Evolutionary conservation across 2,888 invertebrate genomes (phyloP).

Genomic region (Sarcophaga carnaria): DNA sequence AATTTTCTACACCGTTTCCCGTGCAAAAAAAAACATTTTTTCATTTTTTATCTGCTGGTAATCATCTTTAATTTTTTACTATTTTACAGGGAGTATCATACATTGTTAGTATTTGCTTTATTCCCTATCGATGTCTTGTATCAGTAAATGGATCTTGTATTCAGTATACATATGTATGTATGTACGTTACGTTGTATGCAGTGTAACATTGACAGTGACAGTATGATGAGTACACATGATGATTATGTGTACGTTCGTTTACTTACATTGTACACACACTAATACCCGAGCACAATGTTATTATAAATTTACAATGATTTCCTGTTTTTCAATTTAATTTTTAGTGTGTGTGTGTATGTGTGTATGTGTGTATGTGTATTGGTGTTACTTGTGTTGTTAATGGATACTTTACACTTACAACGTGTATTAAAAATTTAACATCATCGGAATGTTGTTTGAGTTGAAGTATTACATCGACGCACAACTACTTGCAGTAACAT

Average conservation of each 20-base stretch:
- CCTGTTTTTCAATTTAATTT: not conserved
- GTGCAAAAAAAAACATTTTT: not conserved
- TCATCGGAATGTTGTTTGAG: slow-evolving; percentile 37
- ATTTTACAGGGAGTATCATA: no score
- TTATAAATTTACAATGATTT: not conserved
- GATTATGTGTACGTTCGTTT: no score
- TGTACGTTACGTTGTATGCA: no score
- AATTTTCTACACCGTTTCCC: slow-evolving; percentile 31
- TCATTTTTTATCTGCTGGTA: not conserved
- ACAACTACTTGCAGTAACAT: not conserved
- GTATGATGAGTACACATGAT: no score
- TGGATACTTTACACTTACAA: slow-evolving; percentile 46
- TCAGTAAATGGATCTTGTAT: no score
- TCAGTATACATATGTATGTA: no score
- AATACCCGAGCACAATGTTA: not conserved
- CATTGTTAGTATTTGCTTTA: no score
- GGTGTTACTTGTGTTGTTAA: slow-evolving; percentile 36
- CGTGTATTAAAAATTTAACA: slow-evolving; percentile 60
- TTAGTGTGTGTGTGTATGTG: not conserved
- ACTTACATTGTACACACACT: not conserved
- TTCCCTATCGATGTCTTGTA: no score
- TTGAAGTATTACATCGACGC: not conserved
- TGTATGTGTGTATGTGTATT: not conserved
- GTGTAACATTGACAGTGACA: no score
- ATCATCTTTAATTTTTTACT: no score